A percentile compares a stretch with the other conserved stretches of the same genome.
These are phyloP conservation scores for Chloroclysta siterata DNA, from an alignment of 2,888 invertebrate genomes.

Conservation along the genomic window DNA sequence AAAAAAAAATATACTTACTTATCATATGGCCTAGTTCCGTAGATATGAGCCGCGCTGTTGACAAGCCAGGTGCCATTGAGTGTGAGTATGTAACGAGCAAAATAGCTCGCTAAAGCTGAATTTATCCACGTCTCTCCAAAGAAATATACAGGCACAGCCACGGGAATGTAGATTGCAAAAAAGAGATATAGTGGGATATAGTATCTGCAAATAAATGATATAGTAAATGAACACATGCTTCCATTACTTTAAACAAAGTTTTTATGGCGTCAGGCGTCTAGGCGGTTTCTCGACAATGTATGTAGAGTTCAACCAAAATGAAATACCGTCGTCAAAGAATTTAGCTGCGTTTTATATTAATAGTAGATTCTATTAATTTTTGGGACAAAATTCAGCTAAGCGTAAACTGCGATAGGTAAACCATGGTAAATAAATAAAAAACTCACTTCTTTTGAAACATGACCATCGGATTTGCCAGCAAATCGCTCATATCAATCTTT, in stretches of 20 bases:
- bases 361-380: too few relatives aligned
- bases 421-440: too few relatives aligned
- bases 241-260: too few relatives aligned
- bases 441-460: constrained; percentile 10
- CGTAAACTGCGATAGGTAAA: too few relatives aligned
- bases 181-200: neutral
- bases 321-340: too few relatives aligned
- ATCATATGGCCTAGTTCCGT: constrained; percentile 5
- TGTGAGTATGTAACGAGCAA: neutral
- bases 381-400: too few relatives aligned
- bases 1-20: neutral
- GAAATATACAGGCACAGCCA: constrained; percentile 6
- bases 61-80: constrained; percentile 4
- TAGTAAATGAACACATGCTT: neutral
- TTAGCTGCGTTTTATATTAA: too few relatives aligned
- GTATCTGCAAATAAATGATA: neutral
- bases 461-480: neutral
- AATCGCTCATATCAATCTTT: constrained; percentile 5
- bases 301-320: too few relatives aligned
- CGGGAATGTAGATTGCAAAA: neutral
- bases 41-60: constrained; percentile 5
- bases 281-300: too few relatives aligned
- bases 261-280: too few relatives aligned
- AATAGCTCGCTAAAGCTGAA: neutral
- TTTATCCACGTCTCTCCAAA: constrained; percentile 4